These are phyloP conservation scores for Drosophila nikananu DNA, from an alignment of 1,140 invertebrate species.

Conservation along the genomic window DNA sequence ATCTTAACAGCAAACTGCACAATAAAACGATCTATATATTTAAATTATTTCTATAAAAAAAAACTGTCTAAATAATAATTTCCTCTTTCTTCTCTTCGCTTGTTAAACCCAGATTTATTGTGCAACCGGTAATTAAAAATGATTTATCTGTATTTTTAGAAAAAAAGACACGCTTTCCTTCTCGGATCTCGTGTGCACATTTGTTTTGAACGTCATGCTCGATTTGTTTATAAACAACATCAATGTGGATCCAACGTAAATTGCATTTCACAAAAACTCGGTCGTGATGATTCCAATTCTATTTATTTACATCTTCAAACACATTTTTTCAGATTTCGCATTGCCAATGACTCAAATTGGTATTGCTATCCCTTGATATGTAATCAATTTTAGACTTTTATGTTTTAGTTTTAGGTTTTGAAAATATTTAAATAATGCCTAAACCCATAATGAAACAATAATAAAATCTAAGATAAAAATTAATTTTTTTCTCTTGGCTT, in stretches of 20 bases:
- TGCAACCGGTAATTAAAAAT: slow-evolving; percentile 11
- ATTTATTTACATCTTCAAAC: slow-evolving; percentile 30
- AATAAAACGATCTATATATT: neutral
- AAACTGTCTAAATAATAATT: neutral
- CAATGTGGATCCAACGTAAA: slow-evolving; percentile 23
- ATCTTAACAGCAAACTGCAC: neutral
- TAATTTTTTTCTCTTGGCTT: neutral
- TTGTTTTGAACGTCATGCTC: slow-evolving; percentile 36
- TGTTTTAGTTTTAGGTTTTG: neutral
- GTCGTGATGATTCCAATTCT: slow-evolving; percentile 14
- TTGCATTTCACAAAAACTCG: slow-evolving; percentile 17
- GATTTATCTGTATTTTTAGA: slow-evolving; percentile 3
- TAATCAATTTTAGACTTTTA: neutral
- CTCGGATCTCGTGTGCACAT: slow-evolving; percentile 29
- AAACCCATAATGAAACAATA: neutral
- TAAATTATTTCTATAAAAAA: neutral
- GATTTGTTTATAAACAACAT: slow-evolving; percentile 44
- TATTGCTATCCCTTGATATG: neutral
- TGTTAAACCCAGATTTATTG: slow-evolving; percentile 14
- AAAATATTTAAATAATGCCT: neutral
- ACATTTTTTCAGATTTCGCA: slow-evolving; percentile 17
- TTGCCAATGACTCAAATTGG: slow-evolving; percentile 11
- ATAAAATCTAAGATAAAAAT: neutral
- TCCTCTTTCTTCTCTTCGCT: neutral
- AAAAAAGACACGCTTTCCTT: slow-evolving; percentile 25